Percentiles rank a stretch among this genome's conserved stretches.
These are phyloP conservation scores for Prinia subflava DNA, from an alignment of 2,113 vertebrate genomes.

Conservation along the genomic window DNA sequence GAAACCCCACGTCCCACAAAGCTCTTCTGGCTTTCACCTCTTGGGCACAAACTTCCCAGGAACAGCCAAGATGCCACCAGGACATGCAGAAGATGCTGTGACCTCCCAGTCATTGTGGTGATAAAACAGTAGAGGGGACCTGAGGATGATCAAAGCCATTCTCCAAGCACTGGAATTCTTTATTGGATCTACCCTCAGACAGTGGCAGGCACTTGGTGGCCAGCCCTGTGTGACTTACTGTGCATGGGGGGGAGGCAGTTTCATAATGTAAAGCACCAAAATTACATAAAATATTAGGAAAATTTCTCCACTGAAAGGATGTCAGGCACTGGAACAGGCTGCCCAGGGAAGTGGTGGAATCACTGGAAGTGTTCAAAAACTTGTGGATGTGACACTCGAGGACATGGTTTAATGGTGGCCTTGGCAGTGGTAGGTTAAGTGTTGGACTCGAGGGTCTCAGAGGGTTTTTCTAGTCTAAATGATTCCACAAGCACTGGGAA, in stretches of 20 bases:
- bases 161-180: background rate
- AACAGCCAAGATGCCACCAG: background rate
- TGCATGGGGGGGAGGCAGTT: background rate
- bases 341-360: background rate
- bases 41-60: background rate
- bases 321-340: background rate
- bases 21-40: background rate
- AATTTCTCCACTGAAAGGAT: background rate
- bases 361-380: background rate
- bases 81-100: too few relatives aligned
- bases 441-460: background rate
- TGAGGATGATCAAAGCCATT: background rate
- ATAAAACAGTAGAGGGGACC: background rate
- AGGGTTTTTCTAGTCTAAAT: background rate
- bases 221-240: background rate
- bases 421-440: background rate
- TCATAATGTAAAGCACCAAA: rapidly evolving
- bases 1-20: background rate
- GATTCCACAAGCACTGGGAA: background rate
- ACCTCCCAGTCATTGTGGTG: background rate
- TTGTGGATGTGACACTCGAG: background rate
- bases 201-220: background rate
- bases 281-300: background rate
- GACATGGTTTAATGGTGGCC: background rate
- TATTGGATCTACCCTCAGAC: background rate